Conservation (phyloP, 2,113 vertebrate species). For the Sphyrna mokarran region DNA sequence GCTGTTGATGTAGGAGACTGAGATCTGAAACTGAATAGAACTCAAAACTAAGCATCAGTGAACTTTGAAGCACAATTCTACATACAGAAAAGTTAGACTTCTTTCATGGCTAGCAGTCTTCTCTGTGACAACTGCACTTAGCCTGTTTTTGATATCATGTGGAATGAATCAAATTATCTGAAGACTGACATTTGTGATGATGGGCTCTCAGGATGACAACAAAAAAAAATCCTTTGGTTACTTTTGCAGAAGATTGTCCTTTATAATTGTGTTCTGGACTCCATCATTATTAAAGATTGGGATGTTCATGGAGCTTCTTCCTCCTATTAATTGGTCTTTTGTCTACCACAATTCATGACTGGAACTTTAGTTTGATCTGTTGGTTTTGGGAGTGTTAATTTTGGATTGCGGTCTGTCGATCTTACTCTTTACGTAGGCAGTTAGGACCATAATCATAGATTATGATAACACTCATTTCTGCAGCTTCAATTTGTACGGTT, state of each 20-base stretch:
- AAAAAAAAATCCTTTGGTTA: neutral
- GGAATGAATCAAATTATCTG: neutral
- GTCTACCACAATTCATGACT: neutral
- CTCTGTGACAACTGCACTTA: neutral
- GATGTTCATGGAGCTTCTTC: neutral
- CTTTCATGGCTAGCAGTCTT: neutral
- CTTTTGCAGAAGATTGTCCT: neutral
- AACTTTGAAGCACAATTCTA: neutral
- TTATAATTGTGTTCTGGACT: neutral
- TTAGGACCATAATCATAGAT: neutral
- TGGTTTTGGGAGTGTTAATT: neutral
- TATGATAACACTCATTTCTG: neutral
- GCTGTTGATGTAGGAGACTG: neutral
- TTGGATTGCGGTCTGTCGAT: neutral
- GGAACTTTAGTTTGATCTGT: neutral
- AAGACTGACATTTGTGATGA: neutral
- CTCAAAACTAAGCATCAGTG: neutral
- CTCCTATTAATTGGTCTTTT: neutral
- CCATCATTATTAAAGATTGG: neutral
- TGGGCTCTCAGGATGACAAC: no score
- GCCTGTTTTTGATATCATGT: neutral
- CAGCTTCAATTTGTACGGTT: neutral
- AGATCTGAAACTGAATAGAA: neutral
- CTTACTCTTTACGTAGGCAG: neutral
- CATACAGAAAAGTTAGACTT: neutral